Percentiles rank a stretch among this genome's conserved stretches.
Evolutionary conservation across 2,113 vertebrate species (phyloP).

Genomic region (Limnothrissa miodon): DNA sequence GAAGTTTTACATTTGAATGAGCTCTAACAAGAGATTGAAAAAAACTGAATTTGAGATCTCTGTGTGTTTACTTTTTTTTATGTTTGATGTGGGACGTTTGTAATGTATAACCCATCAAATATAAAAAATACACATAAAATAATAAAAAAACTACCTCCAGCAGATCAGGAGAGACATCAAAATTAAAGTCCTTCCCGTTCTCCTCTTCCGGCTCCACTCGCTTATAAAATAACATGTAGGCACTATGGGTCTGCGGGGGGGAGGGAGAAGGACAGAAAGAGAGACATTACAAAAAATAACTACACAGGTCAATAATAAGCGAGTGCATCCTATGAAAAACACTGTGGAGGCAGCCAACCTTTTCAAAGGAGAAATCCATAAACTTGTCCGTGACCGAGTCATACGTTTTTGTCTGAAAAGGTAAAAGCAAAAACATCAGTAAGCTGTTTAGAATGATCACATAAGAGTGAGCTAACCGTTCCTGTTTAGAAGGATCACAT

Average conservation of each 20-base stretch:
- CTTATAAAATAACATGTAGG: constrained; percentile 99
- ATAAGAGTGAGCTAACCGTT: too few species aligned
- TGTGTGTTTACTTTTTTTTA: too few species aligned
- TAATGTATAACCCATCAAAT: too few species aligned
- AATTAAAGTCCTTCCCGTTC: constrained; percentile 90
- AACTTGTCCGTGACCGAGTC: constrained; percentile 99
- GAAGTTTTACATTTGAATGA: too few species aligned
- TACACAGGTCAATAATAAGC: background rate
- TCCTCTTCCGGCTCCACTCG: constrained; percentile 95
- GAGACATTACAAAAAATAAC: background rate
- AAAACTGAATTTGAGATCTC: too few species aligned
- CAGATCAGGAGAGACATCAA: constrained; percentile 95
- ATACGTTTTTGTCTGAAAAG: constrained; percentile 92
- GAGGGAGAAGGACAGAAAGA: background rate
- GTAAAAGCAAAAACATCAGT: constrained; percentile 36
- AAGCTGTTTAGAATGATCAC: too few species aligned
- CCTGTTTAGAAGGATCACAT: too few species aligned
- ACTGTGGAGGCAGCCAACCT: constrained; percentile 70
- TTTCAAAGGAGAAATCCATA: constrained; percentile 99
- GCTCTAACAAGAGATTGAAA: too few species aligned
- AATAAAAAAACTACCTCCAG: constrained; percentile 78
- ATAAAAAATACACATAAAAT: too few species aligned
- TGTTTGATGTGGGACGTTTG: too few species aligned
- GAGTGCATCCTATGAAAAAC: background rate
- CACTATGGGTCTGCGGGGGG: constrained; percentile 89